A percentile compares a stretch with the other conserved stretches of the same genome.
Conservation (phyloP, 53 echinoderm and acorn worm genomes). For the Holothuria scabra region DNA sequence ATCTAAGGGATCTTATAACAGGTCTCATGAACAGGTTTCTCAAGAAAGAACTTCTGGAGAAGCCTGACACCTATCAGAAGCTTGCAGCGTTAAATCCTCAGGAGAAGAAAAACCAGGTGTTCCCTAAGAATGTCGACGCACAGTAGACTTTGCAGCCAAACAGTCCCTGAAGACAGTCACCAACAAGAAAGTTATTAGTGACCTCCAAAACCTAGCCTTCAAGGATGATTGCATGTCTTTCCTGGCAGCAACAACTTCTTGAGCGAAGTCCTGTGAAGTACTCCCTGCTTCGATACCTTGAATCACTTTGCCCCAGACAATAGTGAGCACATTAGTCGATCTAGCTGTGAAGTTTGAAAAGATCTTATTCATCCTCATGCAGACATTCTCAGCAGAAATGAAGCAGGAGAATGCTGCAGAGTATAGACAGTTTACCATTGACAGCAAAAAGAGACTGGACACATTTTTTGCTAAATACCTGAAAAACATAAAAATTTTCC, state of each 20-base stretch:
- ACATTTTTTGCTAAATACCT: no score
- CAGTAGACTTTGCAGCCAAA: conserved; percentile 1
- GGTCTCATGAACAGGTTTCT: conserved; percentile 11
- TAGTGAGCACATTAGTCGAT: conserved; percentile 7
- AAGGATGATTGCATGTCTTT: conserved; percentile 1
- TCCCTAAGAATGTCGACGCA: background rate
- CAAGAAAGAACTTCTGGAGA: background rate
- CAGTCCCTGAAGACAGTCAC: background rate
- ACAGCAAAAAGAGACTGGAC: conserved; percentile 1
- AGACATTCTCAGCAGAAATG: conserved; percentile 1
- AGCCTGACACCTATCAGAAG: background rate
- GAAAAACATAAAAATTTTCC: background rate
- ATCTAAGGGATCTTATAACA: background rate
- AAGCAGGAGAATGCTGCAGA: no score
- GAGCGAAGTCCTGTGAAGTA: background rate
- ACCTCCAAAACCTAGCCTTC: background rate
- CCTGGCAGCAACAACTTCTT: conserved; percentile 10
- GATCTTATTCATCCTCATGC: background rate
- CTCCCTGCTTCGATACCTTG: background rate
- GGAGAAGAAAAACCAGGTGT: background rate
- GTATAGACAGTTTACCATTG: background rate
- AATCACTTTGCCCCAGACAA: background rate
- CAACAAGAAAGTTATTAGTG: conserved; percentile 14
- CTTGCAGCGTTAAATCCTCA: background rate
- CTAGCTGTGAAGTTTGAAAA: conserved; percentile 12